These are phyloP conservation scores for Dallia pectoralis DNA, from an alignment of 2,797 vertebrate species.

Conservation along the genomic window DNA sequence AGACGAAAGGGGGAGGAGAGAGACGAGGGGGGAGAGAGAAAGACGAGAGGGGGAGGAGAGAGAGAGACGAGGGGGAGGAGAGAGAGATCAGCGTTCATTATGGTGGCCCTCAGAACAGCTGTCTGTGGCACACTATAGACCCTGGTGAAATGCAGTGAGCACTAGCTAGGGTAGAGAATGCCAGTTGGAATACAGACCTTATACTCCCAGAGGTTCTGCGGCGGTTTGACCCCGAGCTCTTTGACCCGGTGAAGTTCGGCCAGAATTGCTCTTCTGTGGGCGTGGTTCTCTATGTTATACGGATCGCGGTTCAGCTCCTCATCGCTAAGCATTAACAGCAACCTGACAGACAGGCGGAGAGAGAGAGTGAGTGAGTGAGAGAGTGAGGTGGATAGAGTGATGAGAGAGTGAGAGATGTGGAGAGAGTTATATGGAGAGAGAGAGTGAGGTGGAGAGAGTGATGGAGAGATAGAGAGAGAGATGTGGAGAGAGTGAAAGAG, in stretches of 20 bases:
- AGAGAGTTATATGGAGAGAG: too few relatives aligned
- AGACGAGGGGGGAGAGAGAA: neutral
- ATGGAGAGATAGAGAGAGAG: too few relatives aligned
- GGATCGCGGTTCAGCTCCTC: conserved; percentile 84
- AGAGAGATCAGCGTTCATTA: too few relatives aligned
- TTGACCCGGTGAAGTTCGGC: conserved; percentile 84
- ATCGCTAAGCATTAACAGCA: conserved; percentile 85
- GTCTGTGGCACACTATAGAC: neutral
- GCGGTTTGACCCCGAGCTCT: conserved; percentile 85
- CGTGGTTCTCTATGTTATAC: conserved; percentile 81
- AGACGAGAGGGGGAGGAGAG: neutral
- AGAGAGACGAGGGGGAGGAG: neutral
- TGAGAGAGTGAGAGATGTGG: too few relatives aligned
- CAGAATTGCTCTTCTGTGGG: conserved; percentile 82
- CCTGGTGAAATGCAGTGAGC: neutral
- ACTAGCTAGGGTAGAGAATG: neutral
- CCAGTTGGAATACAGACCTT: conserved; percentile 76
- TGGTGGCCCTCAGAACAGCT: too few relatives aligned
- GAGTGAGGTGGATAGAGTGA: neutral
- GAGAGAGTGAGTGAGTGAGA: too few relatives aligned
- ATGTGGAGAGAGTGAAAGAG: too few relatives aligned
- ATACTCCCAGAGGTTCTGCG: conserved; percentile 96
- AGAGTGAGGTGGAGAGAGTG: too few relatives aligned
- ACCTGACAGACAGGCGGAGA: conserved; percentile 57
- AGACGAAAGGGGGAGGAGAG: neutral